Base-by-base conservation (phyloP, 2,113 vertebrate species). In the Setophaga kirtlandii region DNA sequence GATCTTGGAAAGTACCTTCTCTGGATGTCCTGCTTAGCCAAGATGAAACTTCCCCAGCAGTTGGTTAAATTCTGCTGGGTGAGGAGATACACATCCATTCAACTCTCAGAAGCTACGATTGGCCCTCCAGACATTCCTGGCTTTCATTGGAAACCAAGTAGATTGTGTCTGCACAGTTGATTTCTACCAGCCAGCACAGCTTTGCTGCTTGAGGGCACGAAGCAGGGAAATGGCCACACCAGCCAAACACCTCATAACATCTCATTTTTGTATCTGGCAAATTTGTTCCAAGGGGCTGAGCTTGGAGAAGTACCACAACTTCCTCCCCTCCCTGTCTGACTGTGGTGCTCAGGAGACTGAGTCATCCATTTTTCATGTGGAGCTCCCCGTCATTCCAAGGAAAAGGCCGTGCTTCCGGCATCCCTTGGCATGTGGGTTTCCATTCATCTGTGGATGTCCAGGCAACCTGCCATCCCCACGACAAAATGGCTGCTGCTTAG, bases 401-500 rank as follows among this genome's bases (percentile, higher is more conserved):
- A 87, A 90, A 89, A 81, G 79, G 79, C 88, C 0, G 0, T 24
- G 63, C 67, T 97, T 96, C 78, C 46, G 44, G 93, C 92, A 95
- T 94, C 88, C 83, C 92, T 95, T 95, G 83, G 93, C 21, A 0
- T 2, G 5, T 53, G 60, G 58, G 56, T 68, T 93, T 83, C 88
- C 92, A 90, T 92, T 94, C 71, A 75, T 93, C 46, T 83, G 28
- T 37, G 46, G 52, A 86, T 67, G 52, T 60, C 76, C 46, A 71
- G 93, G 92, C 90, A 96, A 62, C 23, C 4, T 12, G 79, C 93
- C 90, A 95, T 71, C 52, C 25, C 60, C 76, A 37, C 2, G 6
- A 83, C 93, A 96, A 96, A 80, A 94, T 95, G 94, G 68, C 64
- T 90, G 77, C 63, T 92, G 68, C 78, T 88, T 85, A 59, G 13